Evolutionary conservation across 1,140 invertebrate species (phyloP).

Genomic region (Drosophila kurseongensis): DNA sequence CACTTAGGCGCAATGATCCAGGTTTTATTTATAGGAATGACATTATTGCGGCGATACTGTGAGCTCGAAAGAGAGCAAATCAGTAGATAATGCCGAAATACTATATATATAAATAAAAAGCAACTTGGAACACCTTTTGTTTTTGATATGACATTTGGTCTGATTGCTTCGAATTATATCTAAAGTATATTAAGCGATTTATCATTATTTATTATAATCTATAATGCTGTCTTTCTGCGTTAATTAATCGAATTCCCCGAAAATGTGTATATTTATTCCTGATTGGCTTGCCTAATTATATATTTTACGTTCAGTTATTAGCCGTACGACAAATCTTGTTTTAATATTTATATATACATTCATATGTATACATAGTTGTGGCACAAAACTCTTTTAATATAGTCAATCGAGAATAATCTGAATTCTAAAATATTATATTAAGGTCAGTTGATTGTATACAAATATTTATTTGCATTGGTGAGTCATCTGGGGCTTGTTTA

Average conservation of each 20-base stretch:
- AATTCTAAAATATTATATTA: neutral
- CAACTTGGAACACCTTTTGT: too few relatives aligned
- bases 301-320: neutral
- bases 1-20: slow-evolving; percentile 9
- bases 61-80: slow-evolving; percentile 5
- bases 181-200: neutral
- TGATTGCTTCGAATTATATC: too few relatives aligned
- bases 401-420: neutral
- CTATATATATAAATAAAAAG: too few relatives aligned
- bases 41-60: slow-evolving; percentile 39
- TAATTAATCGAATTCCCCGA: neutral
- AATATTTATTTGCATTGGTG: slow-evolving; percentile 10
- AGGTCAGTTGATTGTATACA: neutral
- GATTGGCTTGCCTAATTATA: neutral
- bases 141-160: too few relatives aligned
- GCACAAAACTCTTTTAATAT: neutral
- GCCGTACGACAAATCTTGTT: too few relatives aligned
- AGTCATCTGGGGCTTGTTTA: slow-evolving; percentile 10
- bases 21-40: slow-evolving; percentile 51
- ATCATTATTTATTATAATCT: slow-evolving; percentile 1
- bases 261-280: neutral
- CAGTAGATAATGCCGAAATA: neutral
- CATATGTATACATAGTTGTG: too few relatives aligned
- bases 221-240: neutral
- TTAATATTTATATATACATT: too few relatives aligned